Evolutionary conservation across 2,888 invertebrate species (phyloP).

Genomic region (Bimastos eiseni): DNA sequence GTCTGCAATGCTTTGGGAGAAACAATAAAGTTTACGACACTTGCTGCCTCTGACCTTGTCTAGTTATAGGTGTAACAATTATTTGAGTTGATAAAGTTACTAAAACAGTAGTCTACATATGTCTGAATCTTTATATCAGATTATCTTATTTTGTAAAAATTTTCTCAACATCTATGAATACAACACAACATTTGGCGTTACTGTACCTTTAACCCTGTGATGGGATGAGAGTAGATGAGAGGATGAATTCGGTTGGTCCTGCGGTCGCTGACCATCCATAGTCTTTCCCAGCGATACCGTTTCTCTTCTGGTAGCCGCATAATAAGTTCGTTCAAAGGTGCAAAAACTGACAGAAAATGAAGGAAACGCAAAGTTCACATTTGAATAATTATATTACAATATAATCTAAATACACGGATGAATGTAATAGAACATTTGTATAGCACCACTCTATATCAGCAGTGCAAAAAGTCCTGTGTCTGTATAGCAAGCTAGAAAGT

Average conservation of each 20-base stretch:
- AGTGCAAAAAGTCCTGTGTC: too few relatives aligned
- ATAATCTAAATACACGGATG: too few relatives aligned
- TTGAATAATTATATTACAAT: too few relatives aligned
- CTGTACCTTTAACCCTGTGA: conserved; percentile 53
- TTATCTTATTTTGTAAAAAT: too few relatives aligned
- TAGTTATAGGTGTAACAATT: background rate
- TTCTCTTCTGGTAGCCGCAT: conserved; percentile 48
- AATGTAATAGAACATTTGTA: too few relatives aligned
- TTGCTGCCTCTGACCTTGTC: background rate
- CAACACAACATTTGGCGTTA: too few relatives aligned
- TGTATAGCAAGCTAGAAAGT: too few relatives aligned
- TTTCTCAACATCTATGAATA: too few relatives aligned
- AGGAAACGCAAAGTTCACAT: too few relatives aligned
- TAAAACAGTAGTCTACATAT: background rate
- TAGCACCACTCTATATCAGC: too few relatives aligned
- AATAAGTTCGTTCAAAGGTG: conserved; percentile 53
- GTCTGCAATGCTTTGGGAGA: background rate
- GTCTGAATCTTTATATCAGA: too few relatives aligned
- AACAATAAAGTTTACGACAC: background rate
- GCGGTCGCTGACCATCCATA: conserved; percentile 55
- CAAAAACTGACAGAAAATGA: conserved; percentile 51
- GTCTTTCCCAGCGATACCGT: conserved; percentile 50
- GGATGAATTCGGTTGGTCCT: conserved; percentile 49
- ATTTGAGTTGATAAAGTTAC: background rate
- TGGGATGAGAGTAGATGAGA: conserved; percentile 55